Percentiles rank a stretch among this genome's conserved stretches.
Evolutionary conservation across 2,888 invertebrate genomes (phyloP).

Genomic region (Morpho achilles): DNA sequence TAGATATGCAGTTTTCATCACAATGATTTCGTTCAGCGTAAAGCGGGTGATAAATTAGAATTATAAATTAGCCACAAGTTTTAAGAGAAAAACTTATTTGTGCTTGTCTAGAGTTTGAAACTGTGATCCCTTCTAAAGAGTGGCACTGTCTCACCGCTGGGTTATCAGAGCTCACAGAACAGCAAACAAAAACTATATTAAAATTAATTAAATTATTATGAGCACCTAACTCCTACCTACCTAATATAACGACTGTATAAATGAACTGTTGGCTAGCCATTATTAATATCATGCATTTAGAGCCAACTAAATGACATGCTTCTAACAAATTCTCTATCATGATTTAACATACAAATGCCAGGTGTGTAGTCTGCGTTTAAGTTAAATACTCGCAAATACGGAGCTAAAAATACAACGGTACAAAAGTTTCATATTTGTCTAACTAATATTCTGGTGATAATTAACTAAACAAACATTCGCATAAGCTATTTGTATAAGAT

Average conservation of each 20-base stretch:
- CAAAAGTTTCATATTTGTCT: constrained; percentile 11
- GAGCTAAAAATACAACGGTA: constrained; percentile 13
- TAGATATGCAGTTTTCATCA: no score
- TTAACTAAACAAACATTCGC: constrained; percentile 20
- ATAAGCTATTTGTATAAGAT: constrained; percentile 8
- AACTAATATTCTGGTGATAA: constrained; percentile 17
- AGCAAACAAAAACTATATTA: no score
- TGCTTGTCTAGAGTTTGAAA: no score
- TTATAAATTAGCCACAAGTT: no score
- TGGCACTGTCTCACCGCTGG: no score
- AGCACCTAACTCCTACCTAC: no score
- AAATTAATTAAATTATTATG: no score
- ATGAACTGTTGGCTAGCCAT: background rate
- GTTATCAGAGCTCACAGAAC: no score
- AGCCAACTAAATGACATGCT: constrained; percentile 2
- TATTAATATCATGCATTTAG: background rate
- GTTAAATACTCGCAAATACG: constrained; percentile 1
- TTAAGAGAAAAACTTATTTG: no score
- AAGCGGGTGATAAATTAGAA: no score
- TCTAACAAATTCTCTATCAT: constrained; percentile 8
- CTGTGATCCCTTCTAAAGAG: no score
- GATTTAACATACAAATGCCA: constrained; percentile 7
- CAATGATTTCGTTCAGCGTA: no score
- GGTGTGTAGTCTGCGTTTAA: constrained; percentile 2
- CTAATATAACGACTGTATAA: background rate